These are phyloP conservation scores for Anisognathus igniventris DNA, from an alignment of 2,797 vertebrate genomes.

Conservation along the genomic window DNA sequence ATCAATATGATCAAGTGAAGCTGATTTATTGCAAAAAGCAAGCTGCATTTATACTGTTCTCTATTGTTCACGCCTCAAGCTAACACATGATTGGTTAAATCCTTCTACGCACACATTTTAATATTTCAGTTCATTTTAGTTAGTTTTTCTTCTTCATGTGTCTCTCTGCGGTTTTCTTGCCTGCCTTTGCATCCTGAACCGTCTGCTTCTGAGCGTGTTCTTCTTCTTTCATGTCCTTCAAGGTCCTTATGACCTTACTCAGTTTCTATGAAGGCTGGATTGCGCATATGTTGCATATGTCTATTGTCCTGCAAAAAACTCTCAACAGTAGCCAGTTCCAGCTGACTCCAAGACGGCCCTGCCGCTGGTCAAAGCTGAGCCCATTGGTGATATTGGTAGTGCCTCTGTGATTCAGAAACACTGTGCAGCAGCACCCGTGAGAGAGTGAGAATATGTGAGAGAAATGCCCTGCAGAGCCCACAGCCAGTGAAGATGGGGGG, in stretches of 20 bases:
- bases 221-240: neutral
- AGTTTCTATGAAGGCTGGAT: too few species aligned
- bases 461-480: neutral
- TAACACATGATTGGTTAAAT: neutral
- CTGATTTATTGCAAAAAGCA: neutral
- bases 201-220: neutral
- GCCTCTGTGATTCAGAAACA: neutral
- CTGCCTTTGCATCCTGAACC: neutral
- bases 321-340: neutral
- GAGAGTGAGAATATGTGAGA: neutral
- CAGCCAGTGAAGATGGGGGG: neutral
- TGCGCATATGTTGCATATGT: too few species aligned
- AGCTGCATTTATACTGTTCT: neutral
- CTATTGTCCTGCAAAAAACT: too few species aligned
- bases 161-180: neutral
- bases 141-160: neutral
- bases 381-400: neutral
- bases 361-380: fast-evolving
- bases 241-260: too few species aligned
- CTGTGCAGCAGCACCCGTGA: neutral
- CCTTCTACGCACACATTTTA: neutral
- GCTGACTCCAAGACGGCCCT: fast-evolving
- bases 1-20: neutral
- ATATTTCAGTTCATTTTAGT: neutral
- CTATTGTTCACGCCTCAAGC: neutral